Percentiles rank a stretch among this genome's conserved stretches.
Evolutionary conservation across 2,888 invertebrate genomes (phyloP).

Genomic region (Drosophila antonietae): DNA sequence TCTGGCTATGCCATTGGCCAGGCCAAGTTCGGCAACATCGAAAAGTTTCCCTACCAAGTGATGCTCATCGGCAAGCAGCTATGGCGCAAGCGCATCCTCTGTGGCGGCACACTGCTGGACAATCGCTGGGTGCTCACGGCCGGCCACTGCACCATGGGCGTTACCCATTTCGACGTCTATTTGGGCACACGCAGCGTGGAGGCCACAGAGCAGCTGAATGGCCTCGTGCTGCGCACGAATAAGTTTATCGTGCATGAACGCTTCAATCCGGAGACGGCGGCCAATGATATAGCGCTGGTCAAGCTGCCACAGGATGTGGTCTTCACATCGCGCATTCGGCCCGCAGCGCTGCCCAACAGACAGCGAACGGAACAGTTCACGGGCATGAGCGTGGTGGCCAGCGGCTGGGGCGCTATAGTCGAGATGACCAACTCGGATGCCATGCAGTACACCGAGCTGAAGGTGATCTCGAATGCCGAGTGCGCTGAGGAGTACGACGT

Average conservation of each 20-base stretch:
- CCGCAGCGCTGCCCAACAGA: constrained; percentile 75
- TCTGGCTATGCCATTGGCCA: constrained; percentile 80
- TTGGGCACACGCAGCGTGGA: constrained; percentile 82
- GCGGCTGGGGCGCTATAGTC: constrained; percentile 82
- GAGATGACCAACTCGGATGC: constrained; percentile 76
- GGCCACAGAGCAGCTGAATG: constrained; percentile 70
- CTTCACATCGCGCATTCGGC: constrained; percentile 80
- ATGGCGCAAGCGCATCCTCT: constrained; percentile 82
- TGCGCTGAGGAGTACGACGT: constrained; percentile 82
- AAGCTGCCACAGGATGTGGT: constrained; percentile 76
- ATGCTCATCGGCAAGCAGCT: constrained; percentile 83
- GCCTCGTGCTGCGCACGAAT: constrained; percentile 75
- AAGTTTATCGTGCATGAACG: constrained; percentile 82
- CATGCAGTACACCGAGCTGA: constrained; percentile 83
- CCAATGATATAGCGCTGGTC: constrained; percentile 83
- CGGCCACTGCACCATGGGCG: constrained; percentile 83
- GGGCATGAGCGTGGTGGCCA: constrained; percentile 81
- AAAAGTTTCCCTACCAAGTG: constrained; percentile 84
- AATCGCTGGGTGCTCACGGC: constrained; percentile 83
- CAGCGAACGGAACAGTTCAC: constrained; percentile 64
- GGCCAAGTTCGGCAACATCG: constrained; percentile 79
- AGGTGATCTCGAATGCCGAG: constrained; percentile 81
- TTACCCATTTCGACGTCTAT: constrained; percentile 82
- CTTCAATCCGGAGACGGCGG: constrained; percentile 79
- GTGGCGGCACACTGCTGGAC: constrained; percentile 83